Evolutionary conservation across 1,140 invertebrate genomes (phyloP).

Genomic region (Globodera ellingtonae): DNA sequence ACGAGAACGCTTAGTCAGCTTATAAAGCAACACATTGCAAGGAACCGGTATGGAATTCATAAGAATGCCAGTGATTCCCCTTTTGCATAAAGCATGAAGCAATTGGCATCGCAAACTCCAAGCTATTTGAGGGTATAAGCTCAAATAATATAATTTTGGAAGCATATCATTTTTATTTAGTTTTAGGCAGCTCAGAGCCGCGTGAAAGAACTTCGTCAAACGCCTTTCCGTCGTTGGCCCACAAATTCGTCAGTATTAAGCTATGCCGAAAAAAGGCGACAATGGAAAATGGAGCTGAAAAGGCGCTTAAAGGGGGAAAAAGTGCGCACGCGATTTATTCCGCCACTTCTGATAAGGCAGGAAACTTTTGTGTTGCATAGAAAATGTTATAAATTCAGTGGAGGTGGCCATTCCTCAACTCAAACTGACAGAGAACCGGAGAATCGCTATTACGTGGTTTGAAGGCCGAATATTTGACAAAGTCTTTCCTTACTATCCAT

Average conservation of each 20-base stretch:
- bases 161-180: neutral
- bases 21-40: slow-evolving; percentile 34
- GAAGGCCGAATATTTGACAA: neutral
- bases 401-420: neutral
- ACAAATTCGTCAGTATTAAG: slow-evolving; percentile 39
- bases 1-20: slow-evolving; percentile 11
- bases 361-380: neutral
- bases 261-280: slow-evolving; percentile 46
- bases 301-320: slow-evolving; percentile 29
- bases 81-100: neutral
- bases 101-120: slow-evolving; percentile 6
- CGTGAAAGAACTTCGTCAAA: slow-evolving; percentile 40
- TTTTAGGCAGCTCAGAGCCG: slow-evolving; percentile 12
- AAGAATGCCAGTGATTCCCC: neutral
- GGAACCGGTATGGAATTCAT: slow-evolving; percentile 15
- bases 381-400: neutral
- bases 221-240: slow-evolving; percentile 42
- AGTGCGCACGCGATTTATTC: slow-evolving; percentile 30
- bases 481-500: neutral
- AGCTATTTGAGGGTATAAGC: slow-evolving; percentile 12
- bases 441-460: slow-evolving; percentile 32
- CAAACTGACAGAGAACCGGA: neutral
- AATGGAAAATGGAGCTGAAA: slow-evolving; percentile 46
- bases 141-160: neutral
- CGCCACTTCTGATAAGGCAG: slow-evolving; percentile 21